Conservation (phyloP, 2,113 vertebrate species). For the Pampusana beccarii region DNA sequence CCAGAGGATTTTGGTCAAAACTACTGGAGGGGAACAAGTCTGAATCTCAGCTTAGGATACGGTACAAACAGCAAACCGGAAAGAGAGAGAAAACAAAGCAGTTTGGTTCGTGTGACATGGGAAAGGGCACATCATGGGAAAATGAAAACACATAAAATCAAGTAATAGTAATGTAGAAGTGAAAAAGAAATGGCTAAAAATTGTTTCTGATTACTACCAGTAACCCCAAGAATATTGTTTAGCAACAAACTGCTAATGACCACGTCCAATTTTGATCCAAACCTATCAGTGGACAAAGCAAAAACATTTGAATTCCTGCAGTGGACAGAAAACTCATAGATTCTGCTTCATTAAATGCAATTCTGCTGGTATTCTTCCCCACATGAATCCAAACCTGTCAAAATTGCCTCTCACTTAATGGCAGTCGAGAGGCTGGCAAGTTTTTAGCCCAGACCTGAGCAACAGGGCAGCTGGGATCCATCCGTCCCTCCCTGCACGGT, state of each 20-base stretch:
- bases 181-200: constrained; percentile 7
- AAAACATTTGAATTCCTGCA: neutral
- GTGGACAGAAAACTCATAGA: neutral
- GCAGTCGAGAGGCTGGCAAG: neutral
- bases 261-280: neutral
- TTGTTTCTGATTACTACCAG: neutral
- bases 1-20: constrained; percentile 37
- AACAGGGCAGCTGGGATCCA: neutral
- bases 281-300: neutral
- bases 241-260: neutral
- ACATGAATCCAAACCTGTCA: neutral
- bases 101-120: neutral
- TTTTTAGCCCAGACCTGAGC: neutral
- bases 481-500: neutral
- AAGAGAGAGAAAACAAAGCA: constrained; percentile 1
- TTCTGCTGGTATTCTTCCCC: neutral
- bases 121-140: neutral
- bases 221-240: neutral
- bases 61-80: neutral
- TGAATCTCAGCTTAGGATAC: neutral
- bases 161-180: neutral
- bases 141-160: neutral
- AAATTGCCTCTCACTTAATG: neutral
- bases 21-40: neutral
- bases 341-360: neutral